Base-by-base conservation (phyloP, 2,113 vertebrate species). In the Brachyistius frenatus region DNA sequence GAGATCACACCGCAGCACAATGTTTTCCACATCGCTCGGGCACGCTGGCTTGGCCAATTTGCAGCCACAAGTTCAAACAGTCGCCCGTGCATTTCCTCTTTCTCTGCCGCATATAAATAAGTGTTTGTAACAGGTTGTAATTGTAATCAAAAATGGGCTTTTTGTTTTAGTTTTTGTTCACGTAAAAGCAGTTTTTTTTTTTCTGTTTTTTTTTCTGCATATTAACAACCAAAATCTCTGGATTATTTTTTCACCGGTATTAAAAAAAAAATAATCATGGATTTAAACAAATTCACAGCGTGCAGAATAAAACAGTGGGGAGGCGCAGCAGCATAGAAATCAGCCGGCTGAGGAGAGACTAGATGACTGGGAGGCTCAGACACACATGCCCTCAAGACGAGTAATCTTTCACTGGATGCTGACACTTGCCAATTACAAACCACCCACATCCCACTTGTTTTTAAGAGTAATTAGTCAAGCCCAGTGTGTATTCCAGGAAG, bases 401-500 rank as follows among this genome's bases (percentile, higher is more conserved):
- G 67, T 70, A 73, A 89, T 91, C 84, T 87, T 82, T 90, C 71
- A 83, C 85, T 75, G 85, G 71, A 80, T 85, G 77, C 83, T 88
- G 90, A 86, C 83, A 90, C 85, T 79, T 75, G 84, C 83, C 87
- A 92, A 90, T 90, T 91, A 90, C 80, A 80, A 79, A 71, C 83
- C 87, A 72, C 91, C 91, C 89, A 91, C 90, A 69, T 85, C 77
- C 83, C 87, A 88, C 86, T 90, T 88, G 85, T 90, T 93, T 91
- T 90, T 87, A 88, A 91, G 87, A 91, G 87, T 90, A 90, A 90
- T 93, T 91, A 92, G 89, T 73, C 73, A 62, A 77, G 80, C 78
- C 82, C 85, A 32, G 66, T 77, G 72, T 80, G 82, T 50, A 77
- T 86, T 90, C 80, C 78, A 62, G 68, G 74, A 71, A 80, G 87